Percentiles rank a stretch among this genome's conserved stretches.
These are phyloP conservation scores for Hippocampus zosterae DNA, from an alignment of 2,113 vertebrate species.

Conservation along the genomic window DNA sequence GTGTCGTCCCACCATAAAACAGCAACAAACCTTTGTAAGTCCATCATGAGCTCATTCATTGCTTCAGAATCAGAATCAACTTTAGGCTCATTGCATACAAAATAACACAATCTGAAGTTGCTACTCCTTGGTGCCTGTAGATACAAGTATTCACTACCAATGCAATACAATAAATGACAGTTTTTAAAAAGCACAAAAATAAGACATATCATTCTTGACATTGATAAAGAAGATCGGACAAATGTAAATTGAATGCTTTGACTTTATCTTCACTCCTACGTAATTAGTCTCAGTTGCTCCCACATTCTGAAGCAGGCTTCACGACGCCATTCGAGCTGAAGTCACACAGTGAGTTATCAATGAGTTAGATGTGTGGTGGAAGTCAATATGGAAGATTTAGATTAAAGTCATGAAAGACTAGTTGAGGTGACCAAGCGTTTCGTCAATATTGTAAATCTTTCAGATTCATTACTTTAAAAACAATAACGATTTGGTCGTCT, in stretches of 20 bases:
- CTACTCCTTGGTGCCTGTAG: no score
- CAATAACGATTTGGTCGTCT: neutral
- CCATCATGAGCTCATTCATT: neutral
- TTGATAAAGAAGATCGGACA: conserved; percentile 30
- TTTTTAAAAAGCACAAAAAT: no score
- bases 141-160: no score
- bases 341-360: conserved; percentile 32
- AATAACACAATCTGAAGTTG: no score
- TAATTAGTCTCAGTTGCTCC: conserved; percentile 21
- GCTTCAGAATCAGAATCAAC: no score
- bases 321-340: conserved; percentile 25
- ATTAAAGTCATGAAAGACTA: conserved; percentile 45
- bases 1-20: no score
- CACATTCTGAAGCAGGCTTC: conserved; percentile 20
- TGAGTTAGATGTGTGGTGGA: conserved; percentile 42
- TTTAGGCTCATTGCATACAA: no score
- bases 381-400: conserved; percentile 52
- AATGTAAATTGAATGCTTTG: conserved; percentile 28
- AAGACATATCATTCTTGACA: neutral
- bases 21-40: neutral
- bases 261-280: conserved; percentile 1
- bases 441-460: conserved; percentile 39
- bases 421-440: conserved; percentile 42
- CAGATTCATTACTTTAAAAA: conserved; percentile 20
- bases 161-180: no score